Evolutionary conservation across 2,797 vertebrate genomes (phyloP), one percentile per base, ranked within the genome.

Genomic region (Crossoptilon crossoptilon): DNA sequence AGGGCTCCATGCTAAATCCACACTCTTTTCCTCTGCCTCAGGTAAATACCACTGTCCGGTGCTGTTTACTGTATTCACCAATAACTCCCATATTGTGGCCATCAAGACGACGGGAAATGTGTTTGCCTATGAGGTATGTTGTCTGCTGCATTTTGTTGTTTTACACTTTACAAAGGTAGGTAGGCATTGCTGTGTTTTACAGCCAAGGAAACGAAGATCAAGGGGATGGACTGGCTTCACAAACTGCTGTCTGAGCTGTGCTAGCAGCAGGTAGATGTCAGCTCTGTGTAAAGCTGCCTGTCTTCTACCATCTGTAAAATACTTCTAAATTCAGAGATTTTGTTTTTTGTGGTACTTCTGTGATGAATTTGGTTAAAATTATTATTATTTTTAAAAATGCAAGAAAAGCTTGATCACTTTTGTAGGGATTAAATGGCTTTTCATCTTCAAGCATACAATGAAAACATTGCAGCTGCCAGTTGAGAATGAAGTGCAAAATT

Each of bases 21-120:
- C 75, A 12, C 19, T 31, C 39, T 58, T 79, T 71, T 39, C 6
- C 19, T n/a, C 35, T 72, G 13, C 31, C 10, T 68, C 89, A 99
- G 99, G 98, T 72, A 99, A 99, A 95, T 99, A 98, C 94, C 99
- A 99, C 97, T 99, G 99, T 88, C 99, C 99, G 0, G 99, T 99
- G 80, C 98, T 99, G 21, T 99, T 99, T 97, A 99, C 97, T 3
- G 98, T 99, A 55, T 99, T 99, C 98, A 99, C 99, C 41, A 99
- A 99, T 96, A 99, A 99, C 85, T 99, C 99, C 37, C 98, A 99
- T 96, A 99, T 99, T 2, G 98, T 99, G 91, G 95, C 98, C 85
- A 98, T 99, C 97, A 99, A 97, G 97, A 98, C 99, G 46, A 99
- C 99, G 0, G 99, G 99, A 90, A 99, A 99, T 13, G 99, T 99